phyloP scores from a whole-genome alignment of 2,113 vertebrate genomes.

The Xyliphius kryptos region DNA sequence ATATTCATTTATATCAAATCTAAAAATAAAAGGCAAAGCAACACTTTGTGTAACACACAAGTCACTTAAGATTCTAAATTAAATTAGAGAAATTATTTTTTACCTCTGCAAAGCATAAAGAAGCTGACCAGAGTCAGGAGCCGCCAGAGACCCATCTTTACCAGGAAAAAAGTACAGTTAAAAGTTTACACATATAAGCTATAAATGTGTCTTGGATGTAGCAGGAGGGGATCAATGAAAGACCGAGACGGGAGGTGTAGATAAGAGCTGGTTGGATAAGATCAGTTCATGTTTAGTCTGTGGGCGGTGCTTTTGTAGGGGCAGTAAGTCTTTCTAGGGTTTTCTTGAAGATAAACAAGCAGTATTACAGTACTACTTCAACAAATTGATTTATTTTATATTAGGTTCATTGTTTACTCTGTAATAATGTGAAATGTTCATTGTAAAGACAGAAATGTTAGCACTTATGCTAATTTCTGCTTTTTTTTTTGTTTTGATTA shows the following conservation, averaged over 20 bases:
- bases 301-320: background rate
- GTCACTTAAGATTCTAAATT: background rate
- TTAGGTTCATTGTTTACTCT: no score
- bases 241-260: conserved; percentile 16
- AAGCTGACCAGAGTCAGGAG: conserved; percentile 47
- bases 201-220: conserved; percentile 7
- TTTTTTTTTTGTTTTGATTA: no score
- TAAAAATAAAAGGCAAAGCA: background rate
- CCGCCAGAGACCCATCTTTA: conserved; percentile 43
- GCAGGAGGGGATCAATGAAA: background rate
- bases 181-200: background rate
- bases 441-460: no score
- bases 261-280: conserved; percentile 31
- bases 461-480: no score
- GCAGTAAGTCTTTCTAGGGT: conserved; percentile 1
- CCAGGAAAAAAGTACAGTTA: background rate
- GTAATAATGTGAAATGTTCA: no score
- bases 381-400: no score
- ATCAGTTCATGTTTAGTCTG: conserved; percentile 20
- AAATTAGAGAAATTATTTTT: conserved; percentile 12
- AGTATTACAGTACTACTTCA: background rate
- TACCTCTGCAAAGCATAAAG: conserved; percentile 57
- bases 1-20: no score
- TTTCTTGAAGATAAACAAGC: background rate
- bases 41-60: background rate